Conservation (phyloP, 2,113 vertebrate species). For the Podiceps cristatus region DNA sequence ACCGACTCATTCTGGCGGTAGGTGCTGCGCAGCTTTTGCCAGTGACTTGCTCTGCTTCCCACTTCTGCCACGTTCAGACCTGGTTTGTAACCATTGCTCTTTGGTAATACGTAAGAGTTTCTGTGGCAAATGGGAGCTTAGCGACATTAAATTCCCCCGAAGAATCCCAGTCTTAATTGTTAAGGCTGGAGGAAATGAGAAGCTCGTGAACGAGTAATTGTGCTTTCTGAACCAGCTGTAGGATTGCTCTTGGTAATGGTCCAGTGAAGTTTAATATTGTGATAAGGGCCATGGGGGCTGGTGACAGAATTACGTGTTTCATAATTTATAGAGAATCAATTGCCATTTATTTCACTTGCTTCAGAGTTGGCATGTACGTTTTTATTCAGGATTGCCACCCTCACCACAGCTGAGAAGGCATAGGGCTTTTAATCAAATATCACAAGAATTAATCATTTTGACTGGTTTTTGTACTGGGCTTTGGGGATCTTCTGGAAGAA, state of each 20-base stretch:
- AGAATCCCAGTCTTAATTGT: neutral
- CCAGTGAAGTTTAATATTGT: slow-evolving; percentile 9
- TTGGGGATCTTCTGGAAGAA: neutral
- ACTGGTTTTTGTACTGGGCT: neutral
- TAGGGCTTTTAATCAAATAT: neutral
- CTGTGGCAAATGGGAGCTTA: neutral
- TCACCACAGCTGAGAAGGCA: neutral
- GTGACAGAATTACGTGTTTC: neutral
- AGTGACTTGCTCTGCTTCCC: neutral
- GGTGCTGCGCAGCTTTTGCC: rapidly evolving
- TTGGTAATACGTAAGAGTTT: neutral
- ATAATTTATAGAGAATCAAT: neutral
- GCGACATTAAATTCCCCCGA: neutral
- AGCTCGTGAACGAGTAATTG: rapidly evolving
- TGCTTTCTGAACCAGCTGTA: slow-evolving; percentile 12
- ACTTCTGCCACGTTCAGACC: rapidly evolving
- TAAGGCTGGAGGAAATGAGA: neutral
- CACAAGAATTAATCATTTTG: neutral
- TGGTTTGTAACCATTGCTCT: neutral
- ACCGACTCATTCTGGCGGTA: neutral
- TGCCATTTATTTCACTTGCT: neutral
- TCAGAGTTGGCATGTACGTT: neutral
- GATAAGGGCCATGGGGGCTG: neutral
- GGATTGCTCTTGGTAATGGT: neutral
- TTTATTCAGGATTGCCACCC: neutral